Evolutionary conservation across 1,140 invertebrate genomes (phyloP), one percentile per base, ranked within the genome.

Genomic region (Megalonaias nervosa): DNA sequence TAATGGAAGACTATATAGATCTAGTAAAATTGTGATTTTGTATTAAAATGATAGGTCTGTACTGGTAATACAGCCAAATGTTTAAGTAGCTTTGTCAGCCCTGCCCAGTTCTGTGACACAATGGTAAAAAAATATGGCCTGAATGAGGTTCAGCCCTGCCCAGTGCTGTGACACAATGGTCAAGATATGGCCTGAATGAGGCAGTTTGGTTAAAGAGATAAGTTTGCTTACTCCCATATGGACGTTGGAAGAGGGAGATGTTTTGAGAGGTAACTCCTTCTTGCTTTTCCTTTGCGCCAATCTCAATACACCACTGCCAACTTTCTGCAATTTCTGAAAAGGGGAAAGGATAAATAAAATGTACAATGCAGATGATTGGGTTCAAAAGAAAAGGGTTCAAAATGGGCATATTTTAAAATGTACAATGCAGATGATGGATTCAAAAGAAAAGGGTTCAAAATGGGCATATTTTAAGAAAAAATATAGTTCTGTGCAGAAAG

Each of bases 311-410:
- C 97, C 97, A 31, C 97, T 97, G 0, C 97, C 98, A 3, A 99
- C 96, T 91, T 97, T 98, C 89, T 98, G 96, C 67, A 99, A 96
- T 93, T 97, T 98, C 91, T 91, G 82, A 64, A 85, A 77, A 57
- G 2, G 67, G 13, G 72, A 66, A 23, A 74, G 19, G 60, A 59
- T 62, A 26, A 62, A n/a, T 14, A 62, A n/a, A 62, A 23, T 62
- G 19, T 14, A 62, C 19, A n/a, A 5, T 62, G 5, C 5, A n/a
- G 21, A 61, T 2, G 21, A 19, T 61, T 60, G 6, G 17, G 17
- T 61, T 17, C 60, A 61, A 61, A 15, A 61, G 21, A 17, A 61
- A 19, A 61, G 17, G 21, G 60, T 61, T 61, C 60, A 61, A 61
- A 2, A 19, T 3, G 1, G 21, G 21, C 60, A 61, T 2, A 19